A percentile compares a stretch with the other conserved stretches of the same genome.
phyloP scores from a whole-genome alignment of 2,113 vertebrate species.

The Toxostoma redivivum region DNA sequence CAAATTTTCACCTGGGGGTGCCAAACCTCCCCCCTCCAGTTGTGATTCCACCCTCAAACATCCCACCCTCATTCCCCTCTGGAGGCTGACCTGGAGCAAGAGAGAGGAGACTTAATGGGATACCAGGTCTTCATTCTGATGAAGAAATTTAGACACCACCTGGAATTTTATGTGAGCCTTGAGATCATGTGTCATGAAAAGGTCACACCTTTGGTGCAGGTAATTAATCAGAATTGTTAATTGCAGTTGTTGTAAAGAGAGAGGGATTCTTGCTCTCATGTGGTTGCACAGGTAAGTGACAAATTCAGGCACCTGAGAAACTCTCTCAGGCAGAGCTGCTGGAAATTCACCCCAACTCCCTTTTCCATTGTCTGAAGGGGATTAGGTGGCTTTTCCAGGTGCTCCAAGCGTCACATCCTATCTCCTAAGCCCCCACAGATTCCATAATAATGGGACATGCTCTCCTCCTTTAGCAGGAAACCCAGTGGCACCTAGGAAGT shows the following conservation, averaged over 20 bases:
- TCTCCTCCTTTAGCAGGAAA: background rate
- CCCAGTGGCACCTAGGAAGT: background rate
- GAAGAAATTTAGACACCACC: background rate
- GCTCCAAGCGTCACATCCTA: background rate
- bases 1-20: background rate
- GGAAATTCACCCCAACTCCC: background rate
- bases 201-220: background rate
- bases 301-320: background rate
- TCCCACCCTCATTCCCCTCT: background rate
- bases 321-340: background rate
- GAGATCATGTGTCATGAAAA: fast-evolving
- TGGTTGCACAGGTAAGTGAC: background rate
- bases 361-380: background rate
- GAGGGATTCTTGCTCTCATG: background rate
- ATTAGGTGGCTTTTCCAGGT: background rate
- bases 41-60: background rate
- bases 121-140: background rate
- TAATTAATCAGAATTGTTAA: background rate
- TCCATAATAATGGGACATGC: background rate
- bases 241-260: background rate
- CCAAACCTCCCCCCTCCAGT: background rate
- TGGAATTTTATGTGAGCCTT: background rate
- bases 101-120: background rate
- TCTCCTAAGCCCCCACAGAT: background rate
- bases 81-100: background rate